Percentiles rank a stretch among this genome's conserved stretches.
phyloP scores from a whole-genome alignment of 2,113 vertebrate genomes.

The Corvus moneduloides region DNA sequence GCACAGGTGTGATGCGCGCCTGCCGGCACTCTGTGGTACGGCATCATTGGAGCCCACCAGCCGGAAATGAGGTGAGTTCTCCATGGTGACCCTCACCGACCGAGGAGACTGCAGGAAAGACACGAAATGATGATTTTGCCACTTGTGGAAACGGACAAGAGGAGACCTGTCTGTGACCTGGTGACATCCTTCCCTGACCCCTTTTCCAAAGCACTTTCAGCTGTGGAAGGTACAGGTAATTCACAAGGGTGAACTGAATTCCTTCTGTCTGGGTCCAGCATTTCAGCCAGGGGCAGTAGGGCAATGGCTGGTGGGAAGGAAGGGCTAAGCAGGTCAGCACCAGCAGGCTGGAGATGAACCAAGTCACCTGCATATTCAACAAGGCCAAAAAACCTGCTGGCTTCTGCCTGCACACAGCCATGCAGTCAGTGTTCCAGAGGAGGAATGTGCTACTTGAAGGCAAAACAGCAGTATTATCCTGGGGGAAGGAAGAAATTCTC shows the following conservation, averaged over 20 bases:
- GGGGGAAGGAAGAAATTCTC: neutral
- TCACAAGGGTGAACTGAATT: neutral
- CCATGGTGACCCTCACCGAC: conserved; percentile 76
- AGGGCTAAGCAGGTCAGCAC: neutral
- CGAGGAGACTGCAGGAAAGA: conserved; percentile 70
- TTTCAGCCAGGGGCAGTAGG: neutral
- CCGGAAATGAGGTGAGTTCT: conserved; percentile 81
- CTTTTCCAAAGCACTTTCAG: neutral
- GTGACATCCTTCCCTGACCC: neutral
- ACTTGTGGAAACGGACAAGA: neutral
- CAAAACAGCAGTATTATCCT: neutral
- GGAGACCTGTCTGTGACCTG: neutral
- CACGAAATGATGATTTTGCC: neutral
- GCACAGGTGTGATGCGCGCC: conserved; percentile 46
- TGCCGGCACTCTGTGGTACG: conserved; percentile 32
- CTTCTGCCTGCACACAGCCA: neutral
- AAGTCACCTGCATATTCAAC: neutral
- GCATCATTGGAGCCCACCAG: conserved; percentile 65
- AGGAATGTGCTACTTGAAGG: neutral
- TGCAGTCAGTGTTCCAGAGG: neutral
- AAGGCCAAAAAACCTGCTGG: neutral
- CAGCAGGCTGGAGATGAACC: neutral
- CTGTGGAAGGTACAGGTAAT: neutral
- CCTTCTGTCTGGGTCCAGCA: neutral
- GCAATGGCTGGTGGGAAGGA: neutral